phyloP scores from a whole-genome alignment of 2,797 vertebrate species.

The Phalloptychus januarius region DNA sequence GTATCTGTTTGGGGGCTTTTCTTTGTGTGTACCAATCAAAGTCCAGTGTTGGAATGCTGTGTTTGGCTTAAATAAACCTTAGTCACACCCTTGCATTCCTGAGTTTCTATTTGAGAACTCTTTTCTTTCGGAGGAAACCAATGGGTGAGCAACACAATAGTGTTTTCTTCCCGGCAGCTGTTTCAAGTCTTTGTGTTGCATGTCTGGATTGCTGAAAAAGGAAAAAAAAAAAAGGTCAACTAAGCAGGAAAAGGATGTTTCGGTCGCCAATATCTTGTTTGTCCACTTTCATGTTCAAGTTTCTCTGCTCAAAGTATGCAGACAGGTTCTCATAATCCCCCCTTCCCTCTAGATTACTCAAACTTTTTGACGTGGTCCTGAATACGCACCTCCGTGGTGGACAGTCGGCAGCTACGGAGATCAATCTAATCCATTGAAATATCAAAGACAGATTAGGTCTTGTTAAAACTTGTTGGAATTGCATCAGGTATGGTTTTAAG shows the following conservation, averaged over 20 bases:
- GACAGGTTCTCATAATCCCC: conserved; percentile 19
- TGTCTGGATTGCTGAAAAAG: conserved; percentile 8
- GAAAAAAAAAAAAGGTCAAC: conserved; percentile 15
- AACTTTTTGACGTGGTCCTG: not conserved
- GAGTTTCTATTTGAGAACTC: conserved; percentile 31
- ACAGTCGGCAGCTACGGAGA: not conserved
- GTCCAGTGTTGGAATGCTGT: conserved; percentile 3
- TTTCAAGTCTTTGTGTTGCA: conserved; percentile 63
- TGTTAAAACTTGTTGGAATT: conserved; percentile 30
- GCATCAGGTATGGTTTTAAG: conserved; percentile 9
- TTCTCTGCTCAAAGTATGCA: conserved; percentile 21
- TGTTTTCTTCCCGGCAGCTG: conserved; percentile 59
- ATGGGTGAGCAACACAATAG: conserved; percentile 61
- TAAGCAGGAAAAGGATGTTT: conserved; percentile 67
- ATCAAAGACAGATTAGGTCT: not conserved
- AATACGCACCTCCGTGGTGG: not conserved
- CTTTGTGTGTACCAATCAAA: conserved; percentile 3
- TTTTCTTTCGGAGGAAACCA: conserved; percentile 59
- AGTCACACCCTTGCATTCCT: conserved; percentile 33
- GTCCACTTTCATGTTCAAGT: conserved; percentile 22
- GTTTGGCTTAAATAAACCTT: conserved; percentile 32
- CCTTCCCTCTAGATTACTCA: not conserved
- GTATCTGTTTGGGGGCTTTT: not conserved
- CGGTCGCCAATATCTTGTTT: conserved; percentile 62
- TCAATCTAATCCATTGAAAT: not conserved